Evolutionary conservation across 2,113 vertebrate genomes (phyloP).

Genomic region (Bagarius yarrelli): DNA sequence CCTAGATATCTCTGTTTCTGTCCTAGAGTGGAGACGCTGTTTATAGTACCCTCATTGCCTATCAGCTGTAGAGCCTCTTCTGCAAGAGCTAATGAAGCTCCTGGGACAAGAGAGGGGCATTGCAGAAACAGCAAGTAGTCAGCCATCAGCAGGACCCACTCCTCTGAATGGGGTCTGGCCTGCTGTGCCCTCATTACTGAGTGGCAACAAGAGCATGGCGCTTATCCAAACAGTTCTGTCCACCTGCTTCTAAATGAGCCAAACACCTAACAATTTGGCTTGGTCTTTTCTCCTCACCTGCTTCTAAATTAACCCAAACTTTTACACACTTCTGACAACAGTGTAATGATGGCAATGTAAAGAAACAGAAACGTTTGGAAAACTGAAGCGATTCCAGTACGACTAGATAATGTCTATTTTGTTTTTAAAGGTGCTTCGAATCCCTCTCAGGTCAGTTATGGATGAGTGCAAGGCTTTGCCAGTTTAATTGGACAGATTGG

Average conservation of each 20-base stretch:
- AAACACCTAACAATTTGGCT: constrained; percentile 16
- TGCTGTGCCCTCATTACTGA: constrained; percentile 41
- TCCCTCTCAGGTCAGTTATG: constrained; percentile 27
- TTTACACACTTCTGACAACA: background rate
- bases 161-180: constrained; percentile 10
- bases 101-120: constrained; percentile 7
- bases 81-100: constrained; percentile 29
- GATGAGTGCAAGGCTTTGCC: constrained; percentile 20
- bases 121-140: constrained; percentile 17
- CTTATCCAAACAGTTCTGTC: constrained; percentile 13
- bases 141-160: constrained; percentile 11
- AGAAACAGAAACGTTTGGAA: background rate
- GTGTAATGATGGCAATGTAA: background rate
- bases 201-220: background rate
- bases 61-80: constrained; percentile 20
- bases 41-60: constrained; percentile 34
- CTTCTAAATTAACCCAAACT: background rate
- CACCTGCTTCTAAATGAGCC: constrained; percentile 27
- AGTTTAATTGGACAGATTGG: constrained; percentile 46
- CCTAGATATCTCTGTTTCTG: background rate
- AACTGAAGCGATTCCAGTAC: constrained; percentile 8
- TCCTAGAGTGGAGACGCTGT: background rate
- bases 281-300: constrained; percentile 2
- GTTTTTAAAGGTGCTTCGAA: background rate
- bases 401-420: background rate